Evolutionary conservation across 2,113 vertebrate species (phyloP).

Genomic region (Corythornis madagascariensis): DNA sequence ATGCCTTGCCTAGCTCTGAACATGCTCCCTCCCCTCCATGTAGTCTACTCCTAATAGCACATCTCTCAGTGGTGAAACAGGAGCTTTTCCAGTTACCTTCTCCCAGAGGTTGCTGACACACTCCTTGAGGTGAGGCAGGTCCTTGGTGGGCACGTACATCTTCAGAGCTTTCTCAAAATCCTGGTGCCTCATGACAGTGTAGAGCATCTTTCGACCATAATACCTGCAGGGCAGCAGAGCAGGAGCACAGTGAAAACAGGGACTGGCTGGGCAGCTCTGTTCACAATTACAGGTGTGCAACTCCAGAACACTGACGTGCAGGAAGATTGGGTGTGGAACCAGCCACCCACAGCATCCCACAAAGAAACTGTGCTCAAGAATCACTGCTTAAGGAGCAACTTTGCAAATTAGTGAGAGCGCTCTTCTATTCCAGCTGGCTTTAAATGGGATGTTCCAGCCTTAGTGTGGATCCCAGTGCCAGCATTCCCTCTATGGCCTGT

Average conservation of each 20-base stretch:
- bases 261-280: accelerated
- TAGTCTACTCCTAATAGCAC: not conserved
- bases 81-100: conserved; percentile 79
- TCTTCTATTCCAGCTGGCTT: not conserved
- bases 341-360: not conserved
- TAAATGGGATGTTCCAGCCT: not conserved
- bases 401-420: not conserved
- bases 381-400: not conserved
- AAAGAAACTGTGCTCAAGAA: not conserved
- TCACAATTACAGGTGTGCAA: accelerated
- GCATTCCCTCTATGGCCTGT: not conserved
- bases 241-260: accelerated
- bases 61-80: not conserved
- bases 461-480: not conserved
- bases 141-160: conserved; percentile 85
- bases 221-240: conserved; percentile 75
- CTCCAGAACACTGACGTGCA: not conserved
- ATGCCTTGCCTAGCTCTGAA: not conserved
- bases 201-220: conserved; percentile 91
- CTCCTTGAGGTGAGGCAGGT: conserved; percentile 86
- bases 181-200: conserved; percentile 83
- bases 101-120: conserved; percentile 81
- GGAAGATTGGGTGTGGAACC: not conserved
- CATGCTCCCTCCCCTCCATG: not conserved
- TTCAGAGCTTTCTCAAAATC: conserved; percentile 91